phyloP scores from a whole-genome alignment of 2,888 invertebrate genomes.

The Hirtodrosophila trivittata region DNA sequence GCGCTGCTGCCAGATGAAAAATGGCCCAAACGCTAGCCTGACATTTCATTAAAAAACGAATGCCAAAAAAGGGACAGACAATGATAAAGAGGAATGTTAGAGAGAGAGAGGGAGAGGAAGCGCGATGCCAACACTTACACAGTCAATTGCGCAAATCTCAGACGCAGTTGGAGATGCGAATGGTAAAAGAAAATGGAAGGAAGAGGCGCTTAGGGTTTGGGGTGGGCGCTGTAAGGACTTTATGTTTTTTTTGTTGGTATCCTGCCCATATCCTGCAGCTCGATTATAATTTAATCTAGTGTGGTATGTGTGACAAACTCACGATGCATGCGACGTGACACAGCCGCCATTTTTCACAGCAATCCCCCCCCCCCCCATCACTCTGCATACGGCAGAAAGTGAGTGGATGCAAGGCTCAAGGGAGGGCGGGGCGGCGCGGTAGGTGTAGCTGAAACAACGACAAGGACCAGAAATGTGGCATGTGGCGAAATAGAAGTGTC shows the following conservation, averaged over 20 bases:
- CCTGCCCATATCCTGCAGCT: conserved; percentile 60
- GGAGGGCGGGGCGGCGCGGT: neutral
- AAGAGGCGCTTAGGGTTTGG: neutral
- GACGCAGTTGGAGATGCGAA: conserved; percentile 62
- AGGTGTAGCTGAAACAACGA: conserved; percentile 13
- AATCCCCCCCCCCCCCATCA: too few relatives aligned
- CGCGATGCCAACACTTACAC: conserved; percentile 68
- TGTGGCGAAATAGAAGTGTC: conserved; percentile 76
- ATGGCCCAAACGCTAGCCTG: conserved; percentile 61
- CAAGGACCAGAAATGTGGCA: conserved; percentile 59
- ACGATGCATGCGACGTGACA: conserved; percentile 70
- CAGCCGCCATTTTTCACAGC: conserved; percentile 73
- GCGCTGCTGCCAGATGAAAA: conserved; percentile 60
- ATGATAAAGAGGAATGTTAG: conserved; percentile 1
- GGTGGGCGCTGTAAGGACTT: neutral
- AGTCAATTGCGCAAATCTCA: conserved; percentile 78
- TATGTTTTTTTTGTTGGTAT: conserved; percentile 13
- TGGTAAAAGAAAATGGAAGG: conserved; percentile 7
- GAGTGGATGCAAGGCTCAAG: neutral
- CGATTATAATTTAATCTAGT: conserved; percentile 79
- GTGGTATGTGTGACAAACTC: conserved; percentile 78
- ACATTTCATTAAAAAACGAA: conserved; percentile 72
- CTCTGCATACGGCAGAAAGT: conserved; percentile 41
- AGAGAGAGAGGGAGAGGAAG: conserved; percentile 2
- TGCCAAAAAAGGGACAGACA: conserved; percentile 32